phyloP scores from a whole-genome alignment of 2,797 vertebrate species.

The Lophotriccus pileatus region DNA sequence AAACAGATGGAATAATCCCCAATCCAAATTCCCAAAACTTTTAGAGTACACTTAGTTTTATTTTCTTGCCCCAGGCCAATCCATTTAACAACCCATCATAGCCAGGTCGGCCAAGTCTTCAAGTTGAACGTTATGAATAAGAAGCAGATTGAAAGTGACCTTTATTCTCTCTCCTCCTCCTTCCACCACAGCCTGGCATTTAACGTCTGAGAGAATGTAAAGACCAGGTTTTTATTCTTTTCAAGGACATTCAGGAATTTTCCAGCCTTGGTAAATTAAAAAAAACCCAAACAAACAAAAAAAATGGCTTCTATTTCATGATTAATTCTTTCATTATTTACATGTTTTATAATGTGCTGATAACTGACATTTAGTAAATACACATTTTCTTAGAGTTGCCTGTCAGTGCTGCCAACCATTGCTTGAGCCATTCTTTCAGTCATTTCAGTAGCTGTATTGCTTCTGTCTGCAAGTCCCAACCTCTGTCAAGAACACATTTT shows the following conservation, averaged over 20 bases:
- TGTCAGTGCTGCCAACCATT: background rate
- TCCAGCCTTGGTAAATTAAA: background rate
- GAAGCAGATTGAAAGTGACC: constrained; percentile 17
- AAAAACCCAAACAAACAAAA: background rate
- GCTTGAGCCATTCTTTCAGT: background rate
- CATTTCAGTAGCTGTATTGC: background rate
- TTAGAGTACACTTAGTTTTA: background rate
- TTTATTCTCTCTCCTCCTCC: background rate
- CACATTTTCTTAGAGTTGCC: background rate
- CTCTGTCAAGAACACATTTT: background rate
- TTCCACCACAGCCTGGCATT: background rate
- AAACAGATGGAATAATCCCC: constrained; percentile 35
- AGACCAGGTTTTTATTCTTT: background rate
- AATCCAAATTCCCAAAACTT: constrained; percentile 26
- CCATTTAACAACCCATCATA: background rate
- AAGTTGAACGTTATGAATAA: background rate
- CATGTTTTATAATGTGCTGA: background rate
- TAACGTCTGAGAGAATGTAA: background rate
- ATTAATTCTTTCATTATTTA: background rate
- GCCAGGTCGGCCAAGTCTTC: background rate
- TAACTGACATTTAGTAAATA: background rate
- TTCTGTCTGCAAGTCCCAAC: background rate
- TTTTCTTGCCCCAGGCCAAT: constrained; percentile 44
- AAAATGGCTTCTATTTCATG: background rate
- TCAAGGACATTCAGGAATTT: background rate